Base-by-base conservation (phyloP, 2,888 invertebrate species). In the Volucella inanis region DNA sequence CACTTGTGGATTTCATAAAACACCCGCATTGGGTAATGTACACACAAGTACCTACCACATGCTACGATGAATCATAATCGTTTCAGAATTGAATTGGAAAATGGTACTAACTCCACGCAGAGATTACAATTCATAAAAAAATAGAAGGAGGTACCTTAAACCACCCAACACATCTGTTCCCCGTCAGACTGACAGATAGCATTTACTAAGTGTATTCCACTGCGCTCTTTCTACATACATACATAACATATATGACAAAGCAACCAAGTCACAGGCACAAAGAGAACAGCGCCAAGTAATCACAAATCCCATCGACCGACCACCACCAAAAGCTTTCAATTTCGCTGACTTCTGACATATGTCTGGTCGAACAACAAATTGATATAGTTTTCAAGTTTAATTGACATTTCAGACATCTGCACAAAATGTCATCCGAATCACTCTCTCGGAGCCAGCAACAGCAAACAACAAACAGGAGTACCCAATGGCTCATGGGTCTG, bases 351-450 rank as follows among this genome's bases (percentile, higher is more conserved):
- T 78, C 64, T 78, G 78, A 78, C 78, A 83, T 77, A 84, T 74
- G 79, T 79, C 64, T 57, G 67, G 70, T 31, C 59, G 62, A 71
- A 75, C 80, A 80, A 76, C 84, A 85, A 85, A 86, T 86, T 86
- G 82, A 86, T 86, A 76, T 82, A 86, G 86, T 86, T 86, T 86
- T 82, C 82, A 86, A 80, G 65, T 82, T 74, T 70, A 86, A 86
- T 82, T 86, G 86, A 82, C 86, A 86, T 86, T 86, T 78, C 64
- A 86, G 82, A 86, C 81, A 86, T 77, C 76, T 65, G 71, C 71
- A 80, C 80, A 74, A 76, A 79, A 80, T 85, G 85, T 80, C 80
- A 80, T 76, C 80, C 52, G 72, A 64, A 76, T 72, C 75, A 74
- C 64, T 61, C 67, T 45, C 61, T 45, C 43, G 11, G 61, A 41